Evolutionary conservation across 1,140 invertebrate species (phyloP).

Genomic region (Eupeodes corollae): DNA sequence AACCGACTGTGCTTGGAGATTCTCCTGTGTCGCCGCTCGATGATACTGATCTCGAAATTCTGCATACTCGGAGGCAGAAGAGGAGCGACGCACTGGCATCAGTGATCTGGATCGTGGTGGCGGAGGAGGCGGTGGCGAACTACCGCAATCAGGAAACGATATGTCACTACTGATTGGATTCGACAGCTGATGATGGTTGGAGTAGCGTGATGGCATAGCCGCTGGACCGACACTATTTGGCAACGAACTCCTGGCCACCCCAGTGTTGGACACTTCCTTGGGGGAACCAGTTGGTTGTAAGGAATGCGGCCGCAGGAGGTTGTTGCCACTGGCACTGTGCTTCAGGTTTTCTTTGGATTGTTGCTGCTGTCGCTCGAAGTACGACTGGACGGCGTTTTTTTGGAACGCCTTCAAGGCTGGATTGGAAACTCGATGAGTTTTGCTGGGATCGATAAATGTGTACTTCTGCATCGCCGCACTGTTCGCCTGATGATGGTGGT

Average conservation of each 20-base stretch:
- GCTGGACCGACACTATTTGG: constrained; percentile 13
- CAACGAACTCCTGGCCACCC: constrained; percentile 23
- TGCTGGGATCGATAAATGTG: constrained; percentile 63
- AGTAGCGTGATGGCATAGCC: too few relatives aligned
- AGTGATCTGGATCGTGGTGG: constrained; percentile 44
- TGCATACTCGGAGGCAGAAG: constrained; percentile 57
- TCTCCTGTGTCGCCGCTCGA: constrained; percentile 11
- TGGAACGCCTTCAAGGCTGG: constrained; percentile 75
- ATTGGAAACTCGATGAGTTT: constrained; percentile 60
- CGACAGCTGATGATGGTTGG: background rate
- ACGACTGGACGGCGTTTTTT: constrained; percentile 74
- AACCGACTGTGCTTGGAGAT: constrained; percentile 20
- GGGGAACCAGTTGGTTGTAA: constrained; percentile 8
- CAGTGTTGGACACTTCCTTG: constrained; percentile 9
- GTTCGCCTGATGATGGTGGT: background rate
- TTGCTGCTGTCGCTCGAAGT: constrained; percentile 64
- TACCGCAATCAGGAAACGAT: background rate
- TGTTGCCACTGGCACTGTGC: constrained; percentile 10
- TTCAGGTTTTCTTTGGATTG: constrained; percentile 10
- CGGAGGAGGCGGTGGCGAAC: constrained; percentile 42
- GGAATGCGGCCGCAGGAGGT: constrained; percentile 20
- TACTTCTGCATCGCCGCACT: constrained; percentile 39
- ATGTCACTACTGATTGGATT: background rate
- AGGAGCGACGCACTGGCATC: constrained; percentile 46
- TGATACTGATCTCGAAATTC: constrained; percentile 37